These are phyloP conservation scores for Balearica regulorum DNA, from an alignment of 2,797 vertebrate species.

Conservation along the genomic window DNA sequence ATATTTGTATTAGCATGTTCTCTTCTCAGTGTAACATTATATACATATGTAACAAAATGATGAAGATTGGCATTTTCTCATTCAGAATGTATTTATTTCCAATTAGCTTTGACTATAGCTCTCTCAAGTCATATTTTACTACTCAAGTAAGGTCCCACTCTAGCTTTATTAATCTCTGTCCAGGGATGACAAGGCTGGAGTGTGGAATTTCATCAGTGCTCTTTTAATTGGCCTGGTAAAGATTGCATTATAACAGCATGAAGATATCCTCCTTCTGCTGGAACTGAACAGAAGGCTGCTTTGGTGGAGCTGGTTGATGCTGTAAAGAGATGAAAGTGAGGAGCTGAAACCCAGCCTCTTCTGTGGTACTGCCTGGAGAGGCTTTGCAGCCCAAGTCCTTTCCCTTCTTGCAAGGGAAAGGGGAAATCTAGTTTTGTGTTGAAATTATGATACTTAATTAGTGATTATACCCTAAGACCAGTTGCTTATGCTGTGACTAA, in stretches of 20 bases:
- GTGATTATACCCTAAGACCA: neutral
- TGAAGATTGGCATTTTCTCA: neutral
- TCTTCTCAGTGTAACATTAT: neutral
- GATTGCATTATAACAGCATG: neutral
- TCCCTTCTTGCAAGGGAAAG: neutral
- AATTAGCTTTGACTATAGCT: neutral
- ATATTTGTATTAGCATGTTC: neutral
- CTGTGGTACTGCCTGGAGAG: neutral
- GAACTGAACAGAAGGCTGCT: neutral
- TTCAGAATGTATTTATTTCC: neutral
- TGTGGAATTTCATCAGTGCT: neutral
- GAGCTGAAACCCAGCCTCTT: neutral
- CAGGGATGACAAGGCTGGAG: neutral
- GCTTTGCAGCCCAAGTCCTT: neutral
- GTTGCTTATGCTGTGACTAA: neutral
- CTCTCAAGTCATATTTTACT: neutral
- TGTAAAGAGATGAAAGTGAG: neutral
- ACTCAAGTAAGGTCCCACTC: neutral
- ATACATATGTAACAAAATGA: neutral
- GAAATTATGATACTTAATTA: neutral
- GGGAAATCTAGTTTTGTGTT: neutral
- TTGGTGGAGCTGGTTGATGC: neutral
- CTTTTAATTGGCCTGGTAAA: neutral
- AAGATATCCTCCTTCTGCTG: neutral
- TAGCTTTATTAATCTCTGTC: neutral